Conservation (phyloP, 2,113 vertebrate genomes). For the Connochaetes taurinus region DNA sequence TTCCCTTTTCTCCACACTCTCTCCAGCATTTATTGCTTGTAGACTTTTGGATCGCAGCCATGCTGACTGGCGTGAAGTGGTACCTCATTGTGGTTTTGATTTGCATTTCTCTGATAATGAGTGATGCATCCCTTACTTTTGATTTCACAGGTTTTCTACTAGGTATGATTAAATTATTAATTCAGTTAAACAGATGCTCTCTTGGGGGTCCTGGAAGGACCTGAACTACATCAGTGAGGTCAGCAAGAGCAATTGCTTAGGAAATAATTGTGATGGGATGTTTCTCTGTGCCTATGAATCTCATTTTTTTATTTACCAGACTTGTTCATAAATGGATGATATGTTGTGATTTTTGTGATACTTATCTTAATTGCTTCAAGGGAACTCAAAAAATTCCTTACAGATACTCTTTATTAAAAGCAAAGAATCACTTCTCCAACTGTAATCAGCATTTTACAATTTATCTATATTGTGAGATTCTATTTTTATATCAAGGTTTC, state of each 20-base stretch:
- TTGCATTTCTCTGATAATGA: no score
- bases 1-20: no score
- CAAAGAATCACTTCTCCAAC: neutral
- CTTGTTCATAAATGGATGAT: neutral
- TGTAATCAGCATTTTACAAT: neutral
- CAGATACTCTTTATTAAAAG: neutral
- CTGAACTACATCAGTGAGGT: neutral
- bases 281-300: neutral
- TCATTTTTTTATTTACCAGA: constrained; percentile 10
- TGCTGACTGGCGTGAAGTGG: no score
- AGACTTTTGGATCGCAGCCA: no score
- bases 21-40: no score
- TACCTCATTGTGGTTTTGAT: no score
- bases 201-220: neutral
- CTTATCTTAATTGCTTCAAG: neutral
- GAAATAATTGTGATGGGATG: neutral
- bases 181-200: constrained; percentile 25
- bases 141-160: neutral
- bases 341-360: neutral
- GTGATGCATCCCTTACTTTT: neutral
- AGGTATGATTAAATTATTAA: constrained; percentile 56
- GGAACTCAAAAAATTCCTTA: neutral
- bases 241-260: neutral
- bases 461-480: neutral
- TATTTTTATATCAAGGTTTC: neutral